These are phyloP conservation scores for Cataglyphis livida DNA, from an alignment of 2,888 invertebrate genomes.

Conservation along the genomic window DNA sequence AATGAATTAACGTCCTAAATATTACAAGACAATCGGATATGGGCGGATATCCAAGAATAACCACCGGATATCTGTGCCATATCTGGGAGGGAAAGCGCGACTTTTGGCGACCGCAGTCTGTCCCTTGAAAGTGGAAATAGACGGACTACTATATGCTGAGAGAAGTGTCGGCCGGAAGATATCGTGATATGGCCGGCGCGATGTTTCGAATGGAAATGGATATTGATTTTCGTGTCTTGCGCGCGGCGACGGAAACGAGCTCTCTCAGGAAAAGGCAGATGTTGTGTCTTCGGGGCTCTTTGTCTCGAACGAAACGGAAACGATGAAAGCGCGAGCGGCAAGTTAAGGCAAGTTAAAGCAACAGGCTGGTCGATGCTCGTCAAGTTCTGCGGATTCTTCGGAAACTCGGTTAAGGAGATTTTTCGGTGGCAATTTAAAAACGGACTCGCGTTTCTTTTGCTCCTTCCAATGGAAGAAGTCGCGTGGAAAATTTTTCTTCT, in stretches of 20 bases:
- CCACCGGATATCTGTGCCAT: slow-evolving; percentile 14
- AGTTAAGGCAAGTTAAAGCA: slow-evolving; percentile 35
- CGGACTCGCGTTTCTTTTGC: slow-evolving; percentile 10
- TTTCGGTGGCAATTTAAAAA: slow-evolving; percentile 38
- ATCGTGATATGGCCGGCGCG: neutral
- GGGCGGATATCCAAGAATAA: slow-evolving; percentile 21
- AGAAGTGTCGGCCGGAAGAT: slow-evolving; percentile 15
- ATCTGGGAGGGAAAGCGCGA: neutral
- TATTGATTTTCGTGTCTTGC: slow-evolving; percentile 48
- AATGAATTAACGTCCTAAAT: neutral
- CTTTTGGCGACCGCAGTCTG: neutral
- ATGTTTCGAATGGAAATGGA: slow-evolving; percentile 49
- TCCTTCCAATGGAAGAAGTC: neutral
- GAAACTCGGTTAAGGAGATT: slow-evolving; percentile 44
- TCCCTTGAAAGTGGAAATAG: slow-evolving; percentile 16
- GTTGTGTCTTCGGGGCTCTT: slow-evolving; percentile 48
- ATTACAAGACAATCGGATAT: neutral
- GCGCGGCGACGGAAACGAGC: slow-evolving; percentile 10
- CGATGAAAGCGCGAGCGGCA: neutral
- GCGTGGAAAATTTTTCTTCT: neutral
- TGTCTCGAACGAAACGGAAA: slow-evolving; percentile 6
- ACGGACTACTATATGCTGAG: neutral
- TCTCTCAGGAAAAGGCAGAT: slow-evolving; percentile 4
- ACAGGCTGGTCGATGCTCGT: slow-evolving; percentile 44
- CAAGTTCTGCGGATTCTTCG: slow-evolving; percentile 45